Evolutionary conservation across 2,113 vertebrate genomes (phyloP), one percentile per base, ranked within the genome.

Genomic region (Leucopsar rothschildi): DNA sequence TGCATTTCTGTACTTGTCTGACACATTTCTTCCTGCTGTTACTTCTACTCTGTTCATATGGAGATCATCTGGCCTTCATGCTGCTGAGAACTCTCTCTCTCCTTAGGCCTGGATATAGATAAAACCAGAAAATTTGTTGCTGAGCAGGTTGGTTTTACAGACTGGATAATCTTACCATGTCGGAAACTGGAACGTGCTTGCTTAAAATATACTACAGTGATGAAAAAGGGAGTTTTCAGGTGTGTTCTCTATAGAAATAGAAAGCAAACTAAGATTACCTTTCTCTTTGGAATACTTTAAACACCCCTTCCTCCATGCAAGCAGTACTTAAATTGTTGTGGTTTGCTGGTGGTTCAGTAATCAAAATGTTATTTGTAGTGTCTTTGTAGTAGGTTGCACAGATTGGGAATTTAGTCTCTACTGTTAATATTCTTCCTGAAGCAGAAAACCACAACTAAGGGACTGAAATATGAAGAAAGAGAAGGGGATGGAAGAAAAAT

Each of bases 311-410:
- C 15, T 60, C 27, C 28, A 42, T 89, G 50, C 47, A 80, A 77
- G 35, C 21, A 80, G 63, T 57, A 22, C 33, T 92, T 90, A 55
- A 73, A 81, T 88, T 88, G 60, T 86, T 93, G 82, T 80, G 45
- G 50, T 83, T 95, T 93, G 53, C 65, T 79, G 50, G 27, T 80
- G 70, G 70, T 88, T 88, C 69, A 81, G 3, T 86, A 86, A 95
- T 80, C 59, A 90, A 92, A 94, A 92, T 92, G 63, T 71, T 96
- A 78, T 75, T 90, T 94, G 59, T 77, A 80, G 55, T 64, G 64
- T 60, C 82, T 94, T 82, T 73, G 59, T 77, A 88, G 69, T 17
- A 79, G 31, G 28, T 69, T 78, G 55, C 52, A 83, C 27, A 68
- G 76, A 68, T 81, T n/a, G 91, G 47, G 56, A 91, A 55, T 95